Conservation (phyloP, 1,140 invertebrate species). For the Brachystomella parvula region DNA sequence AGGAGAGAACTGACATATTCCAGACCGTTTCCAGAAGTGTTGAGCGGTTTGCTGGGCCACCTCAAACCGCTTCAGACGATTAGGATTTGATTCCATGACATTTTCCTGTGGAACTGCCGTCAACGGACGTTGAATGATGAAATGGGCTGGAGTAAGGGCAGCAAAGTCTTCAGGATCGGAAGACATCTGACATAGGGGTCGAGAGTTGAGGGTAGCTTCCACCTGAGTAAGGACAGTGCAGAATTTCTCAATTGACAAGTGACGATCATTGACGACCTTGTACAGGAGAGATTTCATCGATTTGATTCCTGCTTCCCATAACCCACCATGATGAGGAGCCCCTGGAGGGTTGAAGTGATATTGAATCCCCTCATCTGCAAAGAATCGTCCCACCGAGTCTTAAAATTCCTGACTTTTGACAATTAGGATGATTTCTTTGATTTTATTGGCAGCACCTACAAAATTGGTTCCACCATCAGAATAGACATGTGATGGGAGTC, state of each 20-base stretch:
- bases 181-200: constrained; percentile 36
- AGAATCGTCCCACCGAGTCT: neutral
- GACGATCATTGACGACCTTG: constrained; percentile 26
- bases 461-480: constrained; percentile 42
- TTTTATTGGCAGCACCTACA: constrained; percentile 38
- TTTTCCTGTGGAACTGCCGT: constrained; percentile 19
- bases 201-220: constrained; percentile 40
- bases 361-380: constrained; percentile 19
- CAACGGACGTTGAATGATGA: constrained; percentile 22
- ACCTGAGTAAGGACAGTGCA: constrained; percentile 39
- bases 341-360: constrained; percentile 41
- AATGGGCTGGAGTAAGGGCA: constrained; percentile 37
- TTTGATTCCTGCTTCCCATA: constrained; percentile 42
- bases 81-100: neutral
- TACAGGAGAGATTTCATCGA: constrained; percentile 38
- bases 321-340: constrained; percentile 40
- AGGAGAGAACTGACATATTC: constrained; percentile 41
- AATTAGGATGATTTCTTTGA: constrained; percentile 21
- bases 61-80: constrained; percentile 36
- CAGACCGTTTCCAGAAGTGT: constrained; percentile 38
- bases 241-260: constrained; percentile 34
- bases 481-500: constrained; percentile 34
- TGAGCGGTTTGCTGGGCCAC: constrained; percentile 34
- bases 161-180: constrained; percentile 39
- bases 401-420: neutral